Conservation (phyloP, 1,140 invertebrate genomes). For the Drosophila bipectinata region DNA sequence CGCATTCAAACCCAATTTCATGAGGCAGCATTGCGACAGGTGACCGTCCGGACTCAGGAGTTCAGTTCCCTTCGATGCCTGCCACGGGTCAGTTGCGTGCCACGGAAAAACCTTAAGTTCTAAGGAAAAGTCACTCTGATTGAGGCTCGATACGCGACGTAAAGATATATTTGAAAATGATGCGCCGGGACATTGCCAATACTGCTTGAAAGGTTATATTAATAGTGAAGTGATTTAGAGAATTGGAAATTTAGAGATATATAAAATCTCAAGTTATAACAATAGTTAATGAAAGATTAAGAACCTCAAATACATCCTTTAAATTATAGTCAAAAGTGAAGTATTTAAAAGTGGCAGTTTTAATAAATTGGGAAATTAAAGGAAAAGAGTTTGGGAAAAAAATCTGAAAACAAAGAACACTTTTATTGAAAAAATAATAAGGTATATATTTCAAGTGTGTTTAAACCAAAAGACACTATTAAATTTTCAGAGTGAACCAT, state of each 20-base stretch:
- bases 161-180: neutral
- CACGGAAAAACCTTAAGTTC: constrained; percentile 34
- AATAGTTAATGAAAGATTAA: too few species aligned
- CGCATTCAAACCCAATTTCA: constrained; percentile 70
- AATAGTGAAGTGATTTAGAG: neutral
- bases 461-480: too few species aligned
- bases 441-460: too few species aligned
- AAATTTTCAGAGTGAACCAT: too few species aligned
- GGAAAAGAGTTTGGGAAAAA: too few species aligned
- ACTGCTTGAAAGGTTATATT: neutral
- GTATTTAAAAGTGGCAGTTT: too few species aligned
- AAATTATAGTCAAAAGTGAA: too few species aligned
- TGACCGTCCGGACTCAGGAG: constrained; percentile 39
- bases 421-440: too few species aligned
- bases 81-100: constrained; percentile 67
- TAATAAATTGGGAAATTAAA: too few species aligned
- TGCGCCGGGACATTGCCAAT: neutral
- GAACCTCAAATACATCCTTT: too few species aligned
- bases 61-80: constrained; percentile 64
- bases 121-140: neutral
- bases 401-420: too few species aligned
- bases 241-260: neutral
- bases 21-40: constrained; percentile 72
- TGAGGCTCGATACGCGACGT: neutral
- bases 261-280: neutral